Conservation (phyloP, 2,888 invertebrate species). For the Microctonus hyperodae region DNA sequence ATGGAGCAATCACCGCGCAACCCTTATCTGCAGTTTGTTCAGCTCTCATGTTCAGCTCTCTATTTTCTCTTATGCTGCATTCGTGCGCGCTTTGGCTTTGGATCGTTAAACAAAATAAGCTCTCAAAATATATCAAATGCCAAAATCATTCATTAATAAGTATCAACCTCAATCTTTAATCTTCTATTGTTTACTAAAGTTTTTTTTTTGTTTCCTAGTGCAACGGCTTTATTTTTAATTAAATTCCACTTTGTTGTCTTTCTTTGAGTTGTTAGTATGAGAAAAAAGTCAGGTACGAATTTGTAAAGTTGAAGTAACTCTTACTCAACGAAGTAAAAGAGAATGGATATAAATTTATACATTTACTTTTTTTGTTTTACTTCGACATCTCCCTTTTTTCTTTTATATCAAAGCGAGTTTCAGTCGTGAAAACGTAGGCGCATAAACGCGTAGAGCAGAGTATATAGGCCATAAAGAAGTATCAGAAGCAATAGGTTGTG, state of each 20-base stretch:
- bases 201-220: slow-evolving; percentile 18
- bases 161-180: slow-evolving; percentile 11
- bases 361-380: slow-evolving; percentile 2
- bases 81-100: slow-evolving; percentile 3
- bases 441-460: not conserved
- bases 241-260: not conserved
- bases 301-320: not conserved
- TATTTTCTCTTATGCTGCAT: slow-evolving; percentile 13
- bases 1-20: slow-evolving; percentile 59
- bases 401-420: not conserved
- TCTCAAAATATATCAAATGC: slow-evolving; percentile 22
- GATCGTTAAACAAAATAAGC: slow-evolving; percentile 29
- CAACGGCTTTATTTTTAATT: not conserved
- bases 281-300: not conserved
- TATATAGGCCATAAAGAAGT: slow-evolving; percentile 4
- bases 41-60: slow-evolving; percentile 28
- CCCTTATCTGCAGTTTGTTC: slow-evolving; percentile 55
- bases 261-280: not conserved
- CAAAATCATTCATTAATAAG: slow-evolving; percentile 14
- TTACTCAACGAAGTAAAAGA: not conserved
- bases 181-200: slow-evolving; percentile 8
- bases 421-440: slow-evolving; percentile 7
- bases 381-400: slow-evolving; percentile 15
- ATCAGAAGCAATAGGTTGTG: not conserved
- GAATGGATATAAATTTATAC: not conserved